These are phyloP conservation scores for Nyctibius grandis DNA, from an alignment of 2,797 vertebrate genomes.

Conservation along the genomic window DNA sequence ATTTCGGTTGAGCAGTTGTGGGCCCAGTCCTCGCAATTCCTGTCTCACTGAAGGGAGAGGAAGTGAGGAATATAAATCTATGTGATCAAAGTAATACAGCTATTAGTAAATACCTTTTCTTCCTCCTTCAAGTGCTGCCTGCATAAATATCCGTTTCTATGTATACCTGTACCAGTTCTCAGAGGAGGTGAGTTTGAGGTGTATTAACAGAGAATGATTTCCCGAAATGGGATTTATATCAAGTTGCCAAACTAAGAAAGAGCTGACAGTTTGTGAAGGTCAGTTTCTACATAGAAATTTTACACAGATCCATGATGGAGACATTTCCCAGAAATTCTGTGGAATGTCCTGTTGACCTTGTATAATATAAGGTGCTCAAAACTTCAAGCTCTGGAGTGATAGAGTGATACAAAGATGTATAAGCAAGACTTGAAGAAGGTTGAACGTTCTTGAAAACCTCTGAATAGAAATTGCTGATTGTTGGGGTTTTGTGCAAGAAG, in stretches of 20 bases:
- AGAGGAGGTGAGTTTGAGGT: neutral
- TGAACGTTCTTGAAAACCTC: neutral
- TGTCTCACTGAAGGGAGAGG: neutral
- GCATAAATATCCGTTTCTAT: neutral
- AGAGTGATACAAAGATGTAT: neutral
- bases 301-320: neutral
- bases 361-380: neutral
- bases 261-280: neutral
- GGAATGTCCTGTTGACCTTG: constrained; percentile 6
- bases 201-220: neutral
- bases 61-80: constrained; percentile 33
- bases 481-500: neutral
- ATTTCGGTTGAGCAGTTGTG: neutral
- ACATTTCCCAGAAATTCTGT: constrained; percentile 25
- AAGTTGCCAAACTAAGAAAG: neutral
- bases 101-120: constrained; percentile 27
- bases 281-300: neutral
- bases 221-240: neutral
- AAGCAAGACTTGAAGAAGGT: neutral
- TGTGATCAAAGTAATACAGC: constrained; percentile 3
- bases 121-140: neutral
- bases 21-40: neutral
- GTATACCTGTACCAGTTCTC: neutral
- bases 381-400: neutral
- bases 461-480: neutral